phyloP scores from a whole-genome alignment of 2,888 invertebrate species.

The Pasiphila rectangulata region DNA sequence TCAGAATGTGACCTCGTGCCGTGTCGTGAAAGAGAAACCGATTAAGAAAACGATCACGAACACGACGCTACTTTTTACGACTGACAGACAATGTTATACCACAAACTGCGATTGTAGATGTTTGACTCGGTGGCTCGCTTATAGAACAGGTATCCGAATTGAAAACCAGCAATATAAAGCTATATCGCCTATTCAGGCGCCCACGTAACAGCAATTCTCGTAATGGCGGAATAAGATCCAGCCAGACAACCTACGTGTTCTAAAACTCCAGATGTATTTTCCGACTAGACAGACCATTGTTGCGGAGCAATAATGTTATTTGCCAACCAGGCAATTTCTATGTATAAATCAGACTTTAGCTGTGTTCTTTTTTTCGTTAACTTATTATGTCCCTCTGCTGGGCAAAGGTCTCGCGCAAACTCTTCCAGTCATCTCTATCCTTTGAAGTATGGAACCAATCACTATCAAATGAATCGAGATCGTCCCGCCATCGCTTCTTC shows the following conservation, averaged over 20 bases:
- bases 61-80: conserved; percentile 22
- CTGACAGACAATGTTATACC: conserved; percentile 22
- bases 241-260: conserved; percentile 44
- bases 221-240: conserved; percentile 41
- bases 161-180: conserved; percentile 38
- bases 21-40: conserved; percentile 30
- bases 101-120: conserved; percentile 24
- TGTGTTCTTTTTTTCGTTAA: too few species aligned
- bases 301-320: too few species aligned
- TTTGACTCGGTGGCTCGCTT: conserved; percentile 26
- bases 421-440: too few species aligned
- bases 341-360: too few species aligned
- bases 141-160: conserved; percentile 28
- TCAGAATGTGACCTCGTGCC: conserved; percentile 21
- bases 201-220: conserved; percentile 44
- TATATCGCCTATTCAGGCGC: conserved; percentile 41
- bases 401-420: too few species aligned
- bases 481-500: too few species aligned
- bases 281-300: not conserved
- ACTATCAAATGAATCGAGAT: too few species aligned
- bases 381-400: too few species aligned
- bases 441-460: too few species aligned
- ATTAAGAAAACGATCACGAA: conserved; percentile 29
- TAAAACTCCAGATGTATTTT: conserved; percentile 41
- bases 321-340: too few species aligned